A percentile compares a stretch with the other conserved stretches of the same genome.
Evolutionary conservation across 1,140 invertebrate species (phyloP).

Genomic region (Nebria ingens): DNA sequence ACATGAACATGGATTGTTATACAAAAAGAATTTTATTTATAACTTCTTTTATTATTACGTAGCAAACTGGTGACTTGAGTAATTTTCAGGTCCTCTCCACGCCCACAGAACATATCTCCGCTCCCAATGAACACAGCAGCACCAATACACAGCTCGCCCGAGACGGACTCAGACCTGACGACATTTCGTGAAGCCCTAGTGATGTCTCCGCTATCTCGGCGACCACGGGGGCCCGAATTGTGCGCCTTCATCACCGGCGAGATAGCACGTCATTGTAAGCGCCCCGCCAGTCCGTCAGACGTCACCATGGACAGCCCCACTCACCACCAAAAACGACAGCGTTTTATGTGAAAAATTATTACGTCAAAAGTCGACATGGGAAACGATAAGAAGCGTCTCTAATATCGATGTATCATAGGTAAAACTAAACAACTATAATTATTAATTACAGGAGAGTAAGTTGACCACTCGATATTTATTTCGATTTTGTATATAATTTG

Average conservation of each 20-base stretch:
- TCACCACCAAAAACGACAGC: constrained; percentile 38
- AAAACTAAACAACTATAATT: too few species aligned
- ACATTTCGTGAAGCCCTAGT: constrained; percentile 69
- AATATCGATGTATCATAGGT: too few species aligned
- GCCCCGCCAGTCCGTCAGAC: constrained; percentile 47
- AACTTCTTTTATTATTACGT: too few species aligned
- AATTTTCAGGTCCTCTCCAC: constrained; percentile 44
- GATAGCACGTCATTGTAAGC: constrained; percentile 63
- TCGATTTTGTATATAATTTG: too few species aligned
- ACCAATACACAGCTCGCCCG: constrained; percentile 35
- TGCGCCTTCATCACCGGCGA: constrained; percentile 68
- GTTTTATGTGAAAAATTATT: constrained; percentile 36
- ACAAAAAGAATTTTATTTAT: too few species aligned
- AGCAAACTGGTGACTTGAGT: too few species aligned
- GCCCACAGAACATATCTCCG: constrained; percentile 41
- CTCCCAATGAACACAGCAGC: constrained; percentile 36
- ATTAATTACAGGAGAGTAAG: too few species aligned
- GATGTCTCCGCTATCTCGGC: constrained; percentile 40
- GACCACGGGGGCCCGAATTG: constrained; percentile 46
- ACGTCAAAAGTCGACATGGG: too few species aligned
- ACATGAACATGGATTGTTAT: too few species aligned
- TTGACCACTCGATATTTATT: too few species aligned
- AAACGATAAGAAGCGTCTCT: too few species aligned
- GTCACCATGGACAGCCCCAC: constrained; percentile 44
- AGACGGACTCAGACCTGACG: constrained; percentile 47